Base-by-base conservation (phyloP, 23 tunicate genomes). In the Oikopleura vanhoeffeni region DNA sequence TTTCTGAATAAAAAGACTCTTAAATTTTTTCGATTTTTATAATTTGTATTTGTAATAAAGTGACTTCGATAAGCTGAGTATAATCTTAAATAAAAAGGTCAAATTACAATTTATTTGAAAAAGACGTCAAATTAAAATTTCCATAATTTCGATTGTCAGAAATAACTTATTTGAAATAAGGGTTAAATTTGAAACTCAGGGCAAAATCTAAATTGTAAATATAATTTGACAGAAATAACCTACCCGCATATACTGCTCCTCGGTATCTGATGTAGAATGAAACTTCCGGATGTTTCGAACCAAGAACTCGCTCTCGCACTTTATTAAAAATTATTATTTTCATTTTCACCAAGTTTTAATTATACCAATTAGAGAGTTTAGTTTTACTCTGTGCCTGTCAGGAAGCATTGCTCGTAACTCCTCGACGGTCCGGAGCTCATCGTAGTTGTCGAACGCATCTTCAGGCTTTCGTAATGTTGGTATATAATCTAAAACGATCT, bases 201-300 rank as follows among this genome's bases (percentile, higher is more conserved):
- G n/a, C n/a, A n/a, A n/a, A n/a, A n/a, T n/a, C n/a, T n/a, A n/a
- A n/a, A n/a, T n/a, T n/a, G n/a, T n/a, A n/a, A n/a, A n/a, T n/a
- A n/a, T n/a, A n/a, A n/a, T n/a, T n/a, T 8, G 60, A 49, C 60
- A 8, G 18, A 49, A 8, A 49, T 28, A 71, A 30, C 79, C 32
- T 2, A 71, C 79, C 79, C 38, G 79, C 87, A 83, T 38, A 39
- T 83, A 40, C 40, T 60, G 82, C 64, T 1, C 64, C 64, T 1
- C 32, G 40, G n/a, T 87, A 91, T 90, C 97, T 79, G 28, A 92
- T 92, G 76, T 84, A 92, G 64, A 89, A 92, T 32, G 97, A 89
- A 1, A 92, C 90, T 88, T 92, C 97, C 1, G 97, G 92, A 58
- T 92, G 97, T 40, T 67, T 86, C 35, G 90, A 90, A 35, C 97